A percentile compares a stretch with the other conserved stretches of the same genome.
Conservation (phyloP, 2,797 vertebrate genomes). For the Enteromius viviparus region DNA sequence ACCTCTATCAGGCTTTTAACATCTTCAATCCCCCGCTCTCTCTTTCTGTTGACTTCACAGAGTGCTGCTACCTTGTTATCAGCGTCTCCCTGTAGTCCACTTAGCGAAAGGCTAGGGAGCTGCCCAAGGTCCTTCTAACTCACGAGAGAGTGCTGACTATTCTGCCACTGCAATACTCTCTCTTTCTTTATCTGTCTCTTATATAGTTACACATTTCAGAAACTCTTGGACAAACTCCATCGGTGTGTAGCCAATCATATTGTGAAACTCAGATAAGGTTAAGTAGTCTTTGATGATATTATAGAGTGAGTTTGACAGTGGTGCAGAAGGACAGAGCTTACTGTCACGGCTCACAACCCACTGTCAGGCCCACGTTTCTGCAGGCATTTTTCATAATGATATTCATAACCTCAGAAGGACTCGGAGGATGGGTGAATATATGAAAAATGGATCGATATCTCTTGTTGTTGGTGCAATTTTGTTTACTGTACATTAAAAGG, state of each 20-base stretch:
- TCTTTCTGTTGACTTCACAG: constrained; percentile 70
- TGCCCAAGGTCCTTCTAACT: constrained; percentile 68
- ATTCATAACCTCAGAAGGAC: constrained; percentile 26
- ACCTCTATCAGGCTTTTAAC: constrained; percentile 62
- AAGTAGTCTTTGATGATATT: constrained; percentile 57
- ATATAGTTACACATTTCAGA: constrained; percentile 45
- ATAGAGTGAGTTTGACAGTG: constrained; percentile 32
- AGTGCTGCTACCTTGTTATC: constrained; percentile 77
- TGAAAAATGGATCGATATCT: constrained; percentile 27
- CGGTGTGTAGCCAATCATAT: constrained; percentile 51
- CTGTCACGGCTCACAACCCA: constrained; percentile 27
- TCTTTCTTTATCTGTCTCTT: constrained; percentile 56
- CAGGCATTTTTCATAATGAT: constrained; percentile 19
- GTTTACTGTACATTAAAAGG: background rate
- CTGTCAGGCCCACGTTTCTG: constrained; percentile 17
- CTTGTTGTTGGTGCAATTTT: background rate
- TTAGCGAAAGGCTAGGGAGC: constrained; percentile 70
- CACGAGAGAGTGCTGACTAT: constrained; percentile 44
- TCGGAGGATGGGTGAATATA: constrained; percentile 8
- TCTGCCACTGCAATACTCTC: constrained; percentile 33
- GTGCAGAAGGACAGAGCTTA: constrained; percentile 25
- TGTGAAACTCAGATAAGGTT: constrained; percentile 54
- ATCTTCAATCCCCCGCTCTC: constrained; percentile 52
- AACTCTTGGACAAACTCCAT: constrained; percentile 56
- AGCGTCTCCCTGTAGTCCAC: constrained; percentile 66